Evolutionary conservation across 2,113 vertebrate genomes (phyloP), one percentile per base, ranked within the genome.

Genomic region (Hemibagrus wyckioides): DNA sequence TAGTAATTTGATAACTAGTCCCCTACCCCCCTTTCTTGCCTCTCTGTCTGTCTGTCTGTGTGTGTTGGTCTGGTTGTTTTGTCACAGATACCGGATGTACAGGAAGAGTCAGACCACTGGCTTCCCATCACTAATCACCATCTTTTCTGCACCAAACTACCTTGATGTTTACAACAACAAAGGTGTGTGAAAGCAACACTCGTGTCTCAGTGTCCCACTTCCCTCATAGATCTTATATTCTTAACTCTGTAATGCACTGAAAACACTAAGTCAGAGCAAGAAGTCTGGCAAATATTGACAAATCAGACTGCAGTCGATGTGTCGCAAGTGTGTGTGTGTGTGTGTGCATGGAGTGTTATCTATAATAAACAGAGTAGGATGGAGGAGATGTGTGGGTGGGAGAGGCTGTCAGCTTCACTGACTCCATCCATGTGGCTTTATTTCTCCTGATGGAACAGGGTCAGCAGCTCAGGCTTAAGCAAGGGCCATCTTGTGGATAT

Each of bases 111-210:
- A 96, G 90, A 96, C 96, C 56, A 96, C 96, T 52, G 96, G 96
- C 63, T 96, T 96, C 84, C 96, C 96, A 0, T 96, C 96, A n/a
- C 93, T 96, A 85, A 96, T 96, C 76, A 96, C 96, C 89, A 96
- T 96, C 91, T 96, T 96, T 92, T 96, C 96, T 86, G 96, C 96
- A 69, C 96, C 96, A 93, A 96, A 96, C 93, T 96, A 96, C 93
- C 94, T 96, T 94, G 96, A 96, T 91, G 95, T 96, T 94, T 96
- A 96, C 94, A 96, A 96, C 91, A 96, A 96, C 90, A 96, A 96
- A 96, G 96, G 96, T 96, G 63, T 90, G 93, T 86, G 63, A 48
- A 82, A 82, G 15, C 36, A 52, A n/a, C 52, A 69, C 23, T 2
- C 11, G 8, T 28, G 6, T 44, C 41, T 54, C n/a, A 65, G 36